phyloP scores from a whole-genome alignment of 2,888 invertebrate genomes.

The Abrostola triplasia region DNA sequence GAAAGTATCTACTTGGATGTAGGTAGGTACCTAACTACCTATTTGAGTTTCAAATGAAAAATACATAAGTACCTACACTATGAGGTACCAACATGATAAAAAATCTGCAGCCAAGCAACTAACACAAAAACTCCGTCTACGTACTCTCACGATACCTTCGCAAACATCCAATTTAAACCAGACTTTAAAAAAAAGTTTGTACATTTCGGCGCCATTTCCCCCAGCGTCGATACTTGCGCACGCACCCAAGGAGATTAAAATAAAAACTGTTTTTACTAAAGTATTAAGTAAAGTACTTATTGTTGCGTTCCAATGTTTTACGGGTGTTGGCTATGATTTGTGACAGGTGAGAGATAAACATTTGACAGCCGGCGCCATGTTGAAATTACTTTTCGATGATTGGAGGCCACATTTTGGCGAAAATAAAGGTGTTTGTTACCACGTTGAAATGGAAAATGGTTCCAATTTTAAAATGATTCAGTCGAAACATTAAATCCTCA shows the following conservation, averaged over 20 bases:
- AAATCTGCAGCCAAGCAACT: not conserved
- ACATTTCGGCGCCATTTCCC: constrained; percentile 49
- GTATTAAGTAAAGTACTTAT: constrained; percentile 35
- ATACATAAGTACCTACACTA: too few relatives aligned
- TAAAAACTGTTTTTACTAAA: constrained; percentile 53
- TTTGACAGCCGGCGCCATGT: constrained; percentile 48
- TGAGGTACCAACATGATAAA: too few relatives aligned
- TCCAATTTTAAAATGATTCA: too few relatives aligned
- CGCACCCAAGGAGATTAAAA: constrained; percentile 55
- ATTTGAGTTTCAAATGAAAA: too few relatives aligned
- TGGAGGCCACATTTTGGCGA: too few relatives aligned
- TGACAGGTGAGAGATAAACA: constrained; percentile 67
- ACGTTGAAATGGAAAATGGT: too few relatives aligned
- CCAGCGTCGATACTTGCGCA: constrained; percentile 48
- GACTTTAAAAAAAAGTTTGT: constrained; percentile 39
- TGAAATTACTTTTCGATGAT: constrained; percentile 19
- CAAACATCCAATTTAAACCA: constrained; percentile 18
- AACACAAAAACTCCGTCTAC: not conserved
- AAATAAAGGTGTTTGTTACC: not conserved
- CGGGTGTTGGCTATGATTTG: constrained; percentile 45
- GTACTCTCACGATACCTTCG: constrained; percentile 7
- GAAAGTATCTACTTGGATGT: too few relatives aligned
- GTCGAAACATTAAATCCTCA: too few relatives aligned
- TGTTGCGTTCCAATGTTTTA: constrained; percentile 42
- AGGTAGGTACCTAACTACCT: too few relatives aligned